phyloP scores from a whole-genome alignment of 2,797 vertebrate species.

The Phoxinus dragarum region DNA sequence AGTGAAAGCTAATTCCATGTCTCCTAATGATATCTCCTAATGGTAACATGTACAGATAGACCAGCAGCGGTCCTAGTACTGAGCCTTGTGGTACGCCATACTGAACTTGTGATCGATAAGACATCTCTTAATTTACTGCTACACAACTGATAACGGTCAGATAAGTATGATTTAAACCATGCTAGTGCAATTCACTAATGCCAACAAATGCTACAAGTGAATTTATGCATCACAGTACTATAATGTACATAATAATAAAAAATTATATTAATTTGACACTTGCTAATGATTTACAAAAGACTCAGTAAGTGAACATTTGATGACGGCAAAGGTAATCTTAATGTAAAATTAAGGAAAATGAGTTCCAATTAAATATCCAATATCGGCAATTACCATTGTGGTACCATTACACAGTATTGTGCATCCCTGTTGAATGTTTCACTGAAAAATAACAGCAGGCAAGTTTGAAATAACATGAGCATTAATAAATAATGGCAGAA shows the following conservation, averaged over 20 bases:
- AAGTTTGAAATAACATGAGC: neutral
- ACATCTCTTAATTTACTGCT: no score
- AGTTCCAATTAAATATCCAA: neutral
- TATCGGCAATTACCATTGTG: neutral
- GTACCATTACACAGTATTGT: neutral
- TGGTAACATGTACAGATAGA: no score
- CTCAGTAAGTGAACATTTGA: neutral
- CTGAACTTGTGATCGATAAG: no score
- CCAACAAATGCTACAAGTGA: neutral
- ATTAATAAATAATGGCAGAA: constrained; percentile 11
- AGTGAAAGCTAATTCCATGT: no score
- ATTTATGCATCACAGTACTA: neutral
- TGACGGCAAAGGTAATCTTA: neutral
- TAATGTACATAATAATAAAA: neutral
- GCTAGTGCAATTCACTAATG: no score
- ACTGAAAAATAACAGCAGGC: constrained; percentile 1
- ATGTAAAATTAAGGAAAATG: neutral
- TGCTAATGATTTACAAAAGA: neutral
- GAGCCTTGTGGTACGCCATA: no score
- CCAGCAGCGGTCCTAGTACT: no score
- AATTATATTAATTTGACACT: neutral
- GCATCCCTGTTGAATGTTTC: neutral
- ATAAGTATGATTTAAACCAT: no score
- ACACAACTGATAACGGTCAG: no score
- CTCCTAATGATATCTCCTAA: no score